These are phyloP conservation scores for Drosophila takahashii DNA, from an alignment of 1,140 invertebrate species.

Conservation along the genomic window DNA sequence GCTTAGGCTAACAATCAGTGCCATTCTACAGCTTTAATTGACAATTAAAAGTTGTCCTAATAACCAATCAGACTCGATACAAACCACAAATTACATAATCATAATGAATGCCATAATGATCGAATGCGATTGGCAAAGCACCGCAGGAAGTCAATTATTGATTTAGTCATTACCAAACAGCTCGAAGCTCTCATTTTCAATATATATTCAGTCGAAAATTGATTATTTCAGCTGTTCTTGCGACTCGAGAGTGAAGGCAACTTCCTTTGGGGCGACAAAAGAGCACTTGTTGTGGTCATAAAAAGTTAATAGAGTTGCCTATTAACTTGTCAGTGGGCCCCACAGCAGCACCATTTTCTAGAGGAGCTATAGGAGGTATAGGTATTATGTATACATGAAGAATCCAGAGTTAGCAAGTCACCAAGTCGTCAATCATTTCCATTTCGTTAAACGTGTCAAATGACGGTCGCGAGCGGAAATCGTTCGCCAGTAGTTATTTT, in stretches of 20 bases:
- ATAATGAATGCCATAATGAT: constrained; percentile 43
- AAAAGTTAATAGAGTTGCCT: constrained; percentile 61
- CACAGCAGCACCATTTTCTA: constrained; percentile 44
- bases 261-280: constrained; percentile 54
- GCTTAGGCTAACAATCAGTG: neutral
- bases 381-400: constrained; percentile 6
- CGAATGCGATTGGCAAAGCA: constrained; percentile 37
- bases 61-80: constrained; percentile 1
- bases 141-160: constrained; percentile 65
- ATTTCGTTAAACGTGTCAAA: constrained; percentile 76
- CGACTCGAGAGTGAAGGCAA: constrained; percentile 33
- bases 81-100: neutral
- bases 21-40: neutral
- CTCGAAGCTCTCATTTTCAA: constrained; percentile 48
- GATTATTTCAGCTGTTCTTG: constrained; percentile 40
- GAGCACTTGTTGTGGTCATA: constrained; percentile 43
- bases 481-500: constrained; percentile 39
- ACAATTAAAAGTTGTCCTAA: constrained; percentile 6
- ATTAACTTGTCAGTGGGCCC: constrained; percentile 74
- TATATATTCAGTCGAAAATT: constrained; percentile 59
- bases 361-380: constrained; percentile 15
- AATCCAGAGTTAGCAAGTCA: constrained; percentile 20
- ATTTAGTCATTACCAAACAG: constrained; percentile 61
- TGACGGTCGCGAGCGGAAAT: constrained; percentile 70
- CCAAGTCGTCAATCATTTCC: constrained; percentile 70